Evolutionary conservation across 2,113 vertebrate genomes (phyloP).

Genomic region (Oxyura jamaicensis): DNA sequence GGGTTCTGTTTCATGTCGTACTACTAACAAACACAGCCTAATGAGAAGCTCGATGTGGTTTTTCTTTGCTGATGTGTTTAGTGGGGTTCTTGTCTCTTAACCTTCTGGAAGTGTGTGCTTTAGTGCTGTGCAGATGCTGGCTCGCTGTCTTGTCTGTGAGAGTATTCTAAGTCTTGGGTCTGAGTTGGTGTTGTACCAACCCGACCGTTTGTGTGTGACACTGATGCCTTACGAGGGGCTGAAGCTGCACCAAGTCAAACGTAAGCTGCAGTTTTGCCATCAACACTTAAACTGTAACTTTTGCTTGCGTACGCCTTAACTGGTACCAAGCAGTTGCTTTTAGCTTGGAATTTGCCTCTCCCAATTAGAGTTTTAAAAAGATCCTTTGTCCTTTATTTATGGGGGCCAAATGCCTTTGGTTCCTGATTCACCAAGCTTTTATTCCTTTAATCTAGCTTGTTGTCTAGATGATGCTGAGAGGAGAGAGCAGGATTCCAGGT

Average conservation of each 20-base stretch:
- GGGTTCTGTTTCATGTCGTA: rapidly evolving
- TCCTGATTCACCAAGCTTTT: no score
- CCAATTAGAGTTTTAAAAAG: background rate
- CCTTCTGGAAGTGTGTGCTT: rapidly evolving
- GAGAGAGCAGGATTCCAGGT: no score
- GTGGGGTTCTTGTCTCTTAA: background rate
- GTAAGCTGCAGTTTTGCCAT: background rate
- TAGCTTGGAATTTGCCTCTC: background rate
- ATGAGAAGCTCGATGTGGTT: background rate
- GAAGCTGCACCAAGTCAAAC: background rate
- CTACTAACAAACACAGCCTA: rapidly evolving
- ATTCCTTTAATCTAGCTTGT: background rate
- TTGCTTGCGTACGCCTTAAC: background rate
- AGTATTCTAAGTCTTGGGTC: rapidly evolving
- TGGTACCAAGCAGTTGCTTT: background rate
- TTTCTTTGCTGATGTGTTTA: rapidly evolving
- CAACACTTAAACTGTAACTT: rapidly evolving
- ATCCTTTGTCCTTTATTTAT: no score
- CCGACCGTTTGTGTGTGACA: background rate
- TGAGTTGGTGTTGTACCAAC: background rate
- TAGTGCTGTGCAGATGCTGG: background rate
- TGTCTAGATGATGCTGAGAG: background rate
- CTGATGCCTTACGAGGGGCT: background rate
- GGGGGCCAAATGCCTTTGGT: background rate
- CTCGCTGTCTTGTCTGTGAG: background rate